Evolutionary conservation across 2,888 invertebrate genomes (phyloP), one percentile per base, ranked within the genome.

Genomic region (Dexiosoma caninum): DNA sequence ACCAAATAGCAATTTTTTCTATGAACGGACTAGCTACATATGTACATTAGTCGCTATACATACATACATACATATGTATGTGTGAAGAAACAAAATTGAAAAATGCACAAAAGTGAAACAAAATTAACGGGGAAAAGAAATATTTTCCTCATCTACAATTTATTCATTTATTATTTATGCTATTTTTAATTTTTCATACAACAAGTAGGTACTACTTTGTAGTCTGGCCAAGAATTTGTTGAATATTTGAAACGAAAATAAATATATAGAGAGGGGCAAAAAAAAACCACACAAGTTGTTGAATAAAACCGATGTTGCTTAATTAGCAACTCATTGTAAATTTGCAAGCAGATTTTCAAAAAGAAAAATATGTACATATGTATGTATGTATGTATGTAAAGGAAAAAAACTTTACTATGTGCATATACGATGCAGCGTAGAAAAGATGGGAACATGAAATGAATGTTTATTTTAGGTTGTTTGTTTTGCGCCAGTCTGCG

Each of bases 321-420:
- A 81, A 81, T 81, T 81, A 81, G 81, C 81, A 77, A 81, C 72
- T 81, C 81, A 81, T 78, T 81, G 81, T 46, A 77, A 81, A 72
- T 69, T 81, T 69, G 55, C 66, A 60, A 78, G 19, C 51, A 53
- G 23, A 16, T 49, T 57, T 37, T 21, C 8, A 6, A 49, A 49
- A 35, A 35, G 7, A 60, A 59, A 51, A 46, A 21, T 16, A 40
- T n/a, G 21, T 30, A 51, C 14, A 14, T 30, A 30, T 9, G 1
- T 14, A 19, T n/a, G 37, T 37, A 37, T 37, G 37, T 37, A n/a
- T 12, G n/a, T 37, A 37, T 0, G 4, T 37, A 37, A 4, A n/a
- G n/a, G n/a, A n/a, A n/a, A n/a, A n/a, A 12, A 12, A 9, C 10
- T 1, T 35, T 12, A 4, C 4, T 37, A n/a, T 37, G 37, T 37